Base-by-base conservation (phyloP, 1,140 invertebrate species). In the Dufourea novaeangliae region DNA sequence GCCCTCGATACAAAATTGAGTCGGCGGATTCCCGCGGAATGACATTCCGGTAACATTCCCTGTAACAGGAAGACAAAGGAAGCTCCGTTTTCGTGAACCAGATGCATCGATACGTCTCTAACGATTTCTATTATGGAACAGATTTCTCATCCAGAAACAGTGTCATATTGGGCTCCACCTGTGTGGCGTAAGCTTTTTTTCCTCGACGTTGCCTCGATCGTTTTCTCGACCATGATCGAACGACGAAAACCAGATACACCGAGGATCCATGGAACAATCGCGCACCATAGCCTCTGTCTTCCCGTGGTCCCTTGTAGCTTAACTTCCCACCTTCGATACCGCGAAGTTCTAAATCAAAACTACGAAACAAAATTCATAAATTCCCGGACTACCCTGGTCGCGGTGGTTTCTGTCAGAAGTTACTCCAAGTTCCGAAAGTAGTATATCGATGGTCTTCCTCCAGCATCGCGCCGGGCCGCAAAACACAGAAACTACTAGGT, bases 301-400 rank as follows among this genome's bases (percentile, higher is more conserved):
- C 20, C 8, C 46, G 20, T n/a, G n/a, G n/a, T n/a, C n/a, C n/a
- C n/a, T n/a, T n/a, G n/a, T n/a, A n/a, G n/a, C n/a, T 50, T 50
- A 50, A 50, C 20, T 50, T n/a, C 20, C 46, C 46, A 50, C 46
- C 46, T 50, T 50, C 46, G 46, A 50, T 50, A 50, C 46, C n/a
- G 20, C 46, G n/a, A 50, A 50, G 22, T 56, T 56, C 52, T 52
- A 73, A 83, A 81, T 84, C 87, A 87, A 87, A 87, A 88, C 88
- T 83, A 86, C 87, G 89, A 88, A 92, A 92, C 91, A 92, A 92
- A 92, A 91, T 91, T 90, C 91, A 92, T 92, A 92, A 92, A 91
- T 92, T 91, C 89, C 90, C 88, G 87, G 88, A 86, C 87, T 85
- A 82, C 88, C 84, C 86, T 85, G 89, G 85, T 88, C 89, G 66